Base-by-base conservation (phyloP, 1,140 invertebrate species). In the Drosophila repletoides region DNA sequence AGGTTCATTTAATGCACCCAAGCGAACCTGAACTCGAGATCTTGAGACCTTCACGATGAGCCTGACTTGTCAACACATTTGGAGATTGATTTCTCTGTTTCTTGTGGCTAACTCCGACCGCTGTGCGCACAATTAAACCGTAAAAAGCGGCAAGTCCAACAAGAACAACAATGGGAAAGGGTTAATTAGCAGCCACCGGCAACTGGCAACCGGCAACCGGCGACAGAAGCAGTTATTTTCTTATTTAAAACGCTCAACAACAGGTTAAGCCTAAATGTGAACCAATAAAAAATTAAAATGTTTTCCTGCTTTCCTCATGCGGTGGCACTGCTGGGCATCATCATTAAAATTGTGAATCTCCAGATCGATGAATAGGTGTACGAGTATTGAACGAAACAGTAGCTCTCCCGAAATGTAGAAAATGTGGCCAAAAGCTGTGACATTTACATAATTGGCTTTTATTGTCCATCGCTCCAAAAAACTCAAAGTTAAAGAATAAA, bases 401-500 rank as follows among this genome's bases (percentile, higher is more conserved):
- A 58, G 56, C 22, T 34, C 28, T 76, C 40, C 46, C 40, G 58
- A 58, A 67, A 36, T 31, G 21, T 46, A 5, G 14, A 9, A 29
- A 56, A 19, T 31, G 38, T 43, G 10, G 21, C 40, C 38, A 40
- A 41, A 45, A 34, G 53, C 72, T 77, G 70, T 76, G 75, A 80
- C 72, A 86, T 86, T 86, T 80, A 84, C 79, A 84, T 86, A 86
- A 80, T 80, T 86, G 80, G 53, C 31, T 71, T 86, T 86, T 86
- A 86, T 76, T 86, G 75, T 41, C 36, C 34, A 60, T 79, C 53
- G 65, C 38, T 74, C 26, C 43, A 24, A 52, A 12, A 46, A 58
- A 38, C n/a, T 22, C 10, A 22, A 45, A 26, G 34, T 31, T 15
- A 43, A 40, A 46, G 15, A 34, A 64, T 21, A 10, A 55, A 28